Evolutionary conservation across 2,888 invertebrate genomes (phyloP), one percentile per base, ranked within the genome.

Genomic region (Gastracanthus pulcherrimus): DNA sequence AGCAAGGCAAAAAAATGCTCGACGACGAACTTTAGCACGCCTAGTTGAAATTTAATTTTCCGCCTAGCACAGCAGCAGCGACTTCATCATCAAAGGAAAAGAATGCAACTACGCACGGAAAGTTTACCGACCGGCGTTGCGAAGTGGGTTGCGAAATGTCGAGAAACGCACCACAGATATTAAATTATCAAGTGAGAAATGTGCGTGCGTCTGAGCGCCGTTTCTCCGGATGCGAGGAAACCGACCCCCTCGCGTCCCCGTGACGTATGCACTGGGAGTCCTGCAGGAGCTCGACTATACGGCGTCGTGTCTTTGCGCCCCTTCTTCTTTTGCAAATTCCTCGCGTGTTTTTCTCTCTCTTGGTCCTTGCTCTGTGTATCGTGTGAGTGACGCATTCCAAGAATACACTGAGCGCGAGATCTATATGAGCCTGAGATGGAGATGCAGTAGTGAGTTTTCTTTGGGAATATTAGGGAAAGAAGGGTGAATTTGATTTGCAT

Each of bases 101-200:
- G 71, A 72, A 41, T 58, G 71, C 58, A 38, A 60, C 26, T 72
- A 41, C 29, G 9, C 58, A 23, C 23, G 36, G n/a, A 60, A 38
- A 23, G 36, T 2, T 38, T 19, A 29, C 13, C 26, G 26, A 41
- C 13, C 1, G 9, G 36, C 3, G 29, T 19, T 9, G n/a, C n/a
- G n/a, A n/a, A 45, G 36, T 16, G 67, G 5, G 41, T 1, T 29
- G 67, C 36, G 45, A 69, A 31, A 60, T 31, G 23, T n/a, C n/a
- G n/a, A 31, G 36, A 6, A 58, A 19, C 69, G 16, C n/a, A 16
- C 74, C 41, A 41, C 51, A n/a, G 62, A 80, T 75, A 80, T 80
- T 80, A 75, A 75, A 80, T 80, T 67, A 80, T 62, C 71, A 66
- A 45, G 67, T 80, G 80, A 80, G 80, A 80, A 80, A 74, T 75